A percentile compares a stretch with the other conserved stretches of the same genome.
Conservation (phyloP, 2,888 invertebrate species). For the Petrophora chlorosata region DNA sequence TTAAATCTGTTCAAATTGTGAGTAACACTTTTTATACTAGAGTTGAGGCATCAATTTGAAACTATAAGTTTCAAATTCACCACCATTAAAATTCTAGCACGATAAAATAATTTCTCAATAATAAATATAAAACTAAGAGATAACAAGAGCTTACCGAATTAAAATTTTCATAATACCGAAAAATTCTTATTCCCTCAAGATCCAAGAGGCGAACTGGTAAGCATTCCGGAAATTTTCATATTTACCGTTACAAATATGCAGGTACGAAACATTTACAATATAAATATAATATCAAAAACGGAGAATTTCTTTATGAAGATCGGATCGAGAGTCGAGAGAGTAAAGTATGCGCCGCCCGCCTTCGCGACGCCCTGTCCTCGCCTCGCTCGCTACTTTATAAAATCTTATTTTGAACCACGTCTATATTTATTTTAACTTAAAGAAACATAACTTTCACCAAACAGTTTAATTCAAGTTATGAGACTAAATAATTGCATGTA, state of each 20-base stretch:
- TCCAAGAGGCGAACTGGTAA: conserved; percentile 67
- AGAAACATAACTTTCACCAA: conserved; percentile 3
- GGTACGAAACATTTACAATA: conserved; percentile 82
- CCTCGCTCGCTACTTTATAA: conserved; percentile 59
- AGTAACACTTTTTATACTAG: no score
- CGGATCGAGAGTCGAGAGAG: conserved; percentile 76
- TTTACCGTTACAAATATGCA: conserved; percentile 84
- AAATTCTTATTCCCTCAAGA: conserved; percentile 74
- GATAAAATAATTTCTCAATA: not conserved
- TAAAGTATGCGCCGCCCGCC: conserved; percentile 71
- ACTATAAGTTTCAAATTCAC: no score
- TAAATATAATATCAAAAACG: conserved; percentile 84
- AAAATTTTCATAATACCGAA: conserved; percentile 72
- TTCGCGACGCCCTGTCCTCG: conserved; percentile 55
- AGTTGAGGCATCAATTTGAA: no score
- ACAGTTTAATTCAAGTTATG: no score
- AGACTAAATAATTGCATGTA: no score
- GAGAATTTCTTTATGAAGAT: conserved; percentile 84
- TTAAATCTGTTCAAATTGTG: no score
- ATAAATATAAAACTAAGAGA: conserved; percentile 30
- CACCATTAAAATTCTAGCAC: no score
- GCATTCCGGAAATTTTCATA: conserved; percentile 83
- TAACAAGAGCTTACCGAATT: conserved; percentile 43
- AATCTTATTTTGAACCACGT: conserved; percentile 17
- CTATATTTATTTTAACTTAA: conserved; percentile 15